Base-by-base conservation (phyloP, 2,797 vertebrate genomes). In the Setipinna tenuifilis region DNA sequence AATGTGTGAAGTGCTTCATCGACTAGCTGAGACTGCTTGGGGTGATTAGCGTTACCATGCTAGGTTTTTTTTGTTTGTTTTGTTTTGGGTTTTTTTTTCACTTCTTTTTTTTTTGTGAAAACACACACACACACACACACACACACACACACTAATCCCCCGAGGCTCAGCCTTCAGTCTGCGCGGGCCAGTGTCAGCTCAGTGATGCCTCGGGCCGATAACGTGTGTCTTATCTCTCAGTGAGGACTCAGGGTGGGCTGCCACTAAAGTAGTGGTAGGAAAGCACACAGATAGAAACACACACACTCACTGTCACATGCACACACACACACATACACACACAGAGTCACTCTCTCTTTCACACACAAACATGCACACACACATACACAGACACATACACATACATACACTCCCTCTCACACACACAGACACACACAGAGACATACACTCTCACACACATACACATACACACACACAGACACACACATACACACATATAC, bases 151-250 rank as follows among this genome's bases (percentile, higher is more conserved):
- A 9, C 50, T 54, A 54, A 54, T 54, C 50, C 50, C 50, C 50
- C 7, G 50, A 14, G 50, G 50, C 50, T 54, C 50, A 54, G 50
- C 50, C 50, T 54, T 54, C 50, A 54, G 50, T 3, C 50, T 54
- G 50, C 50, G 14, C 50, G 50, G 89, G 85, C n/a, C 57, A 21
- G 87, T 89, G 90, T 91, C 90, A 88, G 87, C 90, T 90, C n/a
- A 2, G 86, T 82, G 92, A 92, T 90, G 85, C 82, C 85, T 86
- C 57, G 81, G 81, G 83, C 87, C 87, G 91, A 92, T 91, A 93
- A 89, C 35, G 35, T 83, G 6, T 25, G 46, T 92, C 90, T 91
- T 90, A 90, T 91, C 88, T 89, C 83, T 16, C 31, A 84, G 83
- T 84, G 85, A 88, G 88, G 84, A 91, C 89, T 88, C 85, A 85